Conservation (phyloP, 2,888 invertebrate genomes). For the Xanthostigma xanthostigma region DNA sequence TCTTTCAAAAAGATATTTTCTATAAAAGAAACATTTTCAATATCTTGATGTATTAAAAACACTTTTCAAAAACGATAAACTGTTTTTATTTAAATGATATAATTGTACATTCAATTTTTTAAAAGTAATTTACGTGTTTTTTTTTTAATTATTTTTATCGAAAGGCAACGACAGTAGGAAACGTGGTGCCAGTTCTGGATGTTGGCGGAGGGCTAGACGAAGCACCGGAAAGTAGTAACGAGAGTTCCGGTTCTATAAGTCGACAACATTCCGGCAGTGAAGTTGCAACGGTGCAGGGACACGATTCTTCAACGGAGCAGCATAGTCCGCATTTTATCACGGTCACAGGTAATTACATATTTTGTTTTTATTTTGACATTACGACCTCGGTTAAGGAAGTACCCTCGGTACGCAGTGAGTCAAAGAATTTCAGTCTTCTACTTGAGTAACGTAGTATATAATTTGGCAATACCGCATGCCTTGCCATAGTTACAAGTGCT, state of each 20-base stretch:
- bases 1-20: not conserved
- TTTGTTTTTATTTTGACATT: too few species aligned
- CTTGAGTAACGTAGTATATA: too few species aligned
- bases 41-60: not conserved
- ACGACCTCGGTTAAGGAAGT: too few species aligned
- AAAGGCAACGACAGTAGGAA: slow-evolving; percentile 17
- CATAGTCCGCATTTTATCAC: slow-evolving; percentile 49
- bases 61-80: not conserved
- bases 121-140: too few species aligned
- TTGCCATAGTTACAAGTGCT: too few species aligned
- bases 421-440: too few species aligned
- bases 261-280: slow-evolving; percentile 32
- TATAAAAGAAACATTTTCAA: not conserved
- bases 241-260: slow-evolving; percentile 33
- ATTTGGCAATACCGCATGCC: too few species aligned
- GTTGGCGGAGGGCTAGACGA: slow-evolving; percentile 34
- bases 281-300: slow-evolving; percentile 20
- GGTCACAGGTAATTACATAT: slow-evolving; percentile 41
- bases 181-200: slow-evolving; percentile 28
- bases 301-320: slow-evolving; percentile 19
- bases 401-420: too few species aligned
- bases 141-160: slow-evolving; percentile 1
- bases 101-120: too few species aligned
- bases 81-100: too few species aligned
- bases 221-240: slow-evolving; percentile 41